Percentiles rank a stretch among this genome's conserved stretches.
Conservation (phyloP, 2,888 invertebrate genomes). For the Ophioninae sp. region DNA sequence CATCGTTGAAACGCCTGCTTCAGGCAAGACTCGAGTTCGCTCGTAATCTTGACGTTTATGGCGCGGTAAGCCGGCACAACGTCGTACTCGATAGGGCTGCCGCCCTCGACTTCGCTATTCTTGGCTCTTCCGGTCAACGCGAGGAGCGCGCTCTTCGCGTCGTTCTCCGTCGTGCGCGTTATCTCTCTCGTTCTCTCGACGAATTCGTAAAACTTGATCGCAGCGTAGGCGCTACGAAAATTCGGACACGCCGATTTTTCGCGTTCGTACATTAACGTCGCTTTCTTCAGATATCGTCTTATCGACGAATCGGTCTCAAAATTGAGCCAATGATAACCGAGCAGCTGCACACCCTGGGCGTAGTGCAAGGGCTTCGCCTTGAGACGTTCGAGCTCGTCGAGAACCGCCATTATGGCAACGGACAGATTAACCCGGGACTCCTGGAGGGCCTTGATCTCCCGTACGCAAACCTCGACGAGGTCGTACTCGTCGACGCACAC, state of each 20-base stretch:
- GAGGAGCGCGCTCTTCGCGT: constrained; percentile 68
- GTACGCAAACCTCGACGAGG: constrained; percentile 68
- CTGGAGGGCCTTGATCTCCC: constrained; percentile 71
- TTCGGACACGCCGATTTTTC: constrained; percentile 16
- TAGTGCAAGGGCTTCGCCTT: constrained; percentile 64
- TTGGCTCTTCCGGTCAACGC: constrained; percentile 59
- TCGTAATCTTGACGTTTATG: constrained; percentile 73
- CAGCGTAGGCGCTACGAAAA: constrained; percentile 59
- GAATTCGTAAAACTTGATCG: constrained; percentile 73
- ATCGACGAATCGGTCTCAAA: constrained; percentile 62
- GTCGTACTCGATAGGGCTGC: constrained; percentile 54
- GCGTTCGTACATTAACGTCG: constrained; percentile 9
- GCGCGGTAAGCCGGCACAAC: constrained; percentile 75
- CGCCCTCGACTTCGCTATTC: constrained; percentile 31
- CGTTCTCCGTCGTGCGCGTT: constrained; percentile 65
- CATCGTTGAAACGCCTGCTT: constrained; percentile 67
- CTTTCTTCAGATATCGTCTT: constrained; percentile 25
- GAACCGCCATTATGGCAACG: constrained; percentile 66
- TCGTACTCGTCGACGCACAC: constrained; percentile 69
- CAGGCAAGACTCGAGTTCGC: constrained; percentile 67
- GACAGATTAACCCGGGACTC: constrained; percentile 68
- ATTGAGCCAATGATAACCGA: constrained; percentile 71
- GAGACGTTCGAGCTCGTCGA: constrained; percentile 69
- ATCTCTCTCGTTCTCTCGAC: constrained; percentile 65
- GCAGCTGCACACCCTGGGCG: constrained; percentile 69